These are phyloP conservation scores for Diorhabda carinulata DNA, from an alignment of 1,140 invertebrate species.

Conservation along the genomic window DNA sequence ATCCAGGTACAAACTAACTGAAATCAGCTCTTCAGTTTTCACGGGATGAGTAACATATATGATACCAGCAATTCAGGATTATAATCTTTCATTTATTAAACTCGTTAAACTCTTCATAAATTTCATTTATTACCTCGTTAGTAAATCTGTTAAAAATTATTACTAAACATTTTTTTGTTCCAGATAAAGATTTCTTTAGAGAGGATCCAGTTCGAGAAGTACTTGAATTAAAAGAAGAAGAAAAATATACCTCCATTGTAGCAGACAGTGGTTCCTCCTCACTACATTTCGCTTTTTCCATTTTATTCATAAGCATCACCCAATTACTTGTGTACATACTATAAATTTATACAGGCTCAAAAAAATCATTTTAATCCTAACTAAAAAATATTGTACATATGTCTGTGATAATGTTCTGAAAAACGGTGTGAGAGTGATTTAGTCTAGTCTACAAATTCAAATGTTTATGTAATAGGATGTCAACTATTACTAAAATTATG, in stretches of 20 bases:
- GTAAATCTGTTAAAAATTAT: not conserved
- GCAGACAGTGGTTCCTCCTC: conserved; percentile 26
- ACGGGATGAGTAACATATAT: no score
- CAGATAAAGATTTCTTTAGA: conserved; percentile 31
- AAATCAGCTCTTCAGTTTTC: no score
- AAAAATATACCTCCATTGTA: conserved; percentile 38
- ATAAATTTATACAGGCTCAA: conserved; percentile 16
- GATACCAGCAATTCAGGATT: no score
- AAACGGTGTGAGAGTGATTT: not conserved
- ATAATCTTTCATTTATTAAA: no score
- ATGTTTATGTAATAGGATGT: no score
- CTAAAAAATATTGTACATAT: conserved; percentile 30
- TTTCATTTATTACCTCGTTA: no score
- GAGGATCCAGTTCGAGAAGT: conserved; percentile 25
- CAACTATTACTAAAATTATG: no score
- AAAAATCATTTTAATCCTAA: conserved; percentile 15
- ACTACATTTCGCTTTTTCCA: not conserved
- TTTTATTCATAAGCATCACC: conserved; percentile 20
- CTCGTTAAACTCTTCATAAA: no score
- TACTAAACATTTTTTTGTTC: conserved; percentile 9
- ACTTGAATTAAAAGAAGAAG: conserved; percentile 34
- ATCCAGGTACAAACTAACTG: no score
- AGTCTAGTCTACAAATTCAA: no score
- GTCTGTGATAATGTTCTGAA: conserved; percentile 37
- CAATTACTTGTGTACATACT: conserved; percentile 32